Evolutionary conservation across 1,140 invertebrate genomes (phyloP).

Genomic region (Drosophila grimshawi): DNA sequence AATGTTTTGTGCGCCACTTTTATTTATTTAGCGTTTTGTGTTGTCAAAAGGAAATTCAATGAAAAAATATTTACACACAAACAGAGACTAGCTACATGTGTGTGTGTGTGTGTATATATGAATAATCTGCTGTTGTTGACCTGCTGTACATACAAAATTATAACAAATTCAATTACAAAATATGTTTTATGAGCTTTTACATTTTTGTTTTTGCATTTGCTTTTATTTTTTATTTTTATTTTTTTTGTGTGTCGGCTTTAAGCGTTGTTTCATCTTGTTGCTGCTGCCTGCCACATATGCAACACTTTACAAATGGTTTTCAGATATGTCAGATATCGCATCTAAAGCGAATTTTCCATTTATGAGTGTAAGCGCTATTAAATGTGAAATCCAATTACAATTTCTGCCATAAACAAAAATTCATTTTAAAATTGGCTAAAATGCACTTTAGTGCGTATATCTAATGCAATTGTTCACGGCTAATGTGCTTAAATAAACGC

Average conservation of each 20-base stretch:
- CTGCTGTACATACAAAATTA: constrained; percentile 65
- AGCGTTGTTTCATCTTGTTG: constrained; percentile 8
- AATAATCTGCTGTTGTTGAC: constrained; percentile 49
- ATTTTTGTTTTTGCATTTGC: not conserved
- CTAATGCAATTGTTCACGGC: not conserved
- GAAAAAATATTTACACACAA: constrained; percentile 12
- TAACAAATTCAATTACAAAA: constrained; percentile 80
- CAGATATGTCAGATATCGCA: constrained; percentile 2
- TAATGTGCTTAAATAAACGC: not conserved
- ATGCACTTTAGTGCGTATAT: not conserved
- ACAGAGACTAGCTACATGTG: constrained; percentile 51
- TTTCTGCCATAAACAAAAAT: not conserved
- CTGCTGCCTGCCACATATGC: constrained; percentile 1
- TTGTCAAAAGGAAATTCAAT: constrained; percentile 71
- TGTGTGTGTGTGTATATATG: constrained; percentile 17
- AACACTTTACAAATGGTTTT: constrained; percentile 1
- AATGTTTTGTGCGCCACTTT: constrained; percentile 15
- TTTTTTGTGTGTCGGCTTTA: not conserved
- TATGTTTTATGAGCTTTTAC: constrained; percentile 59
- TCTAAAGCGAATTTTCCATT: constrained; percentile 13
- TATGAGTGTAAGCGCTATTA: constrained; percentile 20
- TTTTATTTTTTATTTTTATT: too few relatives aligned
- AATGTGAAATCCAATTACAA: constrained; percentile 15
- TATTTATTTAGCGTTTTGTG: constrained; percentile 75
- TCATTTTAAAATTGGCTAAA: too few relatives aligned